Evolutionary conservation across 2,888 invertebrate species (phyloP).

Genomic region (Girardia tigrina): DNA sequence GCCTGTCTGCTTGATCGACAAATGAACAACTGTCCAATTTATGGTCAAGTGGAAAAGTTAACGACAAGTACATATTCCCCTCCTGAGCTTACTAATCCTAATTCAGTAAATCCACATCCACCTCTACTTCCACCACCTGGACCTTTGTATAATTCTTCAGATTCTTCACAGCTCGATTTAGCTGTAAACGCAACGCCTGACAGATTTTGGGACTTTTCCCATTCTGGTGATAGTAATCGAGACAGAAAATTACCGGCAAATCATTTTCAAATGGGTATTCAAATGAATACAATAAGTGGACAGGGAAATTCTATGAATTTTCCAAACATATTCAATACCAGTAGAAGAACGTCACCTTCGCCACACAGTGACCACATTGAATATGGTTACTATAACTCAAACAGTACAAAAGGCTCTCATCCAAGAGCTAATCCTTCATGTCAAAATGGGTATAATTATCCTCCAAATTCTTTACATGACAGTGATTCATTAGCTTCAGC

Average conservation of each 20-base stretch:
- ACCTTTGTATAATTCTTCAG: conserved; percentile 12
- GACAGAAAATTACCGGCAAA: neutral
- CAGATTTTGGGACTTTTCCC: conserved; percentile 9
- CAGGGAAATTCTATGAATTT: neutral
- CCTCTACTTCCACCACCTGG: neutral
- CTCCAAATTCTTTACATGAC: neutral
- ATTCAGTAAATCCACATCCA: neutral
- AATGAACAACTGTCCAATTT: neutral
- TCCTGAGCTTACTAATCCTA: neutral
- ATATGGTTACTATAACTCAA: neutral
- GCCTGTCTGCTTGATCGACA: neutral
- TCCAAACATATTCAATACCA: neutral
- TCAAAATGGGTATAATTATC: neutral
- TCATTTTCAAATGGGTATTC: neutral
- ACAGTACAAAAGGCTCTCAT: neutral
- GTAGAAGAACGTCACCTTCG: neutral
- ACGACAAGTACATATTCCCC: neutral
- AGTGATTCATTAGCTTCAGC: neutral
- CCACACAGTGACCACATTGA: conserved; percentile 6
- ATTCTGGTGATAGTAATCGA: neutral
- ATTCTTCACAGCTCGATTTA: neutral
- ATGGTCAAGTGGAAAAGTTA: conserved; percentile 15
- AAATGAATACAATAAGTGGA: neutral
- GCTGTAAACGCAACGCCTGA: conserved; percentile 1
- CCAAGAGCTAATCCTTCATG: neutral